A percentile compares a stretch with the other conserved stretches of the same genome.
These are phyloP conservation scores for Gari tellinella DNA, from an alignment of 2,888 invertebrate species.

Conservation along the genomic window DNA sequence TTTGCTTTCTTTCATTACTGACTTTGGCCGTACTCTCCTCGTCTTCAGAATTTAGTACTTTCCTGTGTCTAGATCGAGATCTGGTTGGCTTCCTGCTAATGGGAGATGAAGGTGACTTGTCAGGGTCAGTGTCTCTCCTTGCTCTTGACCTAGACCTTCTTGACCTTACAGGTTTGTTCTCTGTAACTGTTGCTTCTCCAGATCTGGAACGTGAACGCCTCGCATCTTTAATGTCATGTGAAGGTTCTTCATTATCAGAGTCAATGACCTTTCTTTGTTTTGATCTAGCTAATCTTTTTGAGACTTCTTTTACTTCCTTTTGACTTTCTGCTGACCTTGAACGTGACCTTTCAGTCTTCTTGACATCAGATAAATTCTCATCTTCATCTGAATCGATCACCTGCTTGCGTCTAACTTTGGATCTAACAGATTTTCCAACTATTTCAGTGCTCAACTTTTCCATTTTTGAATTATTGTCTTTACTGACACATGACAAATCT, in stretches of 20 bases:
- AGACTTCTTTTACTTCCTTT: background rate
- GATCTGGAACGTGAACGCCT: background rate
- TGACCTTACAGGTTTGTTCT: background rate
- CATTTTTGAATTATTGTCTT: background rate
- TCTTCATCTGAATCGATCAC: too few relatives aligned
- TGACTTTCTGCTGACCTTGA: too few relatives aligned
- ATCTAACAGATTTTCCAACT: background rate
- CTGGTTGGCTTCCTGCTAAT: too few relatives aligned
- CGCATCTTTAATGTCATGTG: background rate
- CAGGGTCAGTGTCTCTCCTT: slow-evolving; percentile 1
- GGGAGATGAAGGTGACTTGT: too few relatives aligned
- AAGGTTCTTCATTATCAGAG: background rate
- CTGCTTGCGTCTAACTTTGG: too few relatives aligned
- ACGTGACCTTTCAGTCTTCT: too few relatives aligned
- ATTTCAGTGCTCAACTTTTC: background rate
- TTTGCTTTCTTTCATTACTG: too few relatives aligned
- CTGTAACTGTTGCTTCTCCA: too few relatives aligned
- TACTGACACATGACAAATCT: background rate
- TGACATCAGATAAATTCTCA: too few relatives aligned
- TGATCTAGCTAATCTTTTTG: background rate
- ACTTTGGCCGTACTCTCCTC: too few relatives aligned
- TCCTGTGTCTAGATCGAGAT: too few relatives aligned
- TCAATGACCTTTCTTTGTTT: slow-evolving; percentile 1
- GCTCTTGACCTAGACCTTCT: slow-evolving; percentile 22
- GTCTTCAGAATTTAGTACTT: too few relatives aligned